These are phyloP conservation scores for Muscicapa comitata DNA, from an alignment of 2,797 vertebrate species.

Conservation along the genomic window DNA sequence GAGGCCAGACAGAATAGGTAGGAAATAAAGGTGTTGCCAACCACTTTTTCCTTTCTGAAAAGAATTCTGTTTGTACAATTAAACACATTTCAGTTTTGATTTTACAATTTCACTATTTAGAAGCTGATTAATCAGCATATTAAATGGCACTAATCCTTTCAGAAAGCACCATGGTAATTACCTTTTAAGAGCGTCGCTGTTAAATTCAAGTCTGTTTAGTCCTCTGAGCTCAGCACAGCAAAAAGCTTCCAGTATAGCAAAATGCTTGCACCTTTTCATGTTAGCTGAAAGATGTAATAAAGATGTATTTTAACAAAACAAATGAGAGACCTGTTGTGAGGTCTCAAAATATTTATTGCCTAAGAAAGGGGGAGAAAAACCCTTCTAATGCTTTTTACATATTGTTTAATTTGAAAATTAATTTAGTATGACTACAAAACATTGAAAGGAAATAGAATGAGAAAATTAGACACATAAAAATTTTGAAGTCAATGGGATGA, in stretches of 20 bases:
- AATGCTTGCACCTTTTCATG: neutral
- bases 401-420: neutral
- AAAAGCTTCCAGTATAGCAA: neutral
- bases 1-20: neutral
- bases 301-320: slow-evolving; percentile 5
- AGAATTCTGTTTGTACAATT: neutral
- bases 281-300: slow-evolving; percentile 17
- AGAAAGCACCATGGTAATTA: slow-evolving; percentile 26
- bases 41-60: neutral
- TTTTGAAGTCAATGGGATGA: neutral
- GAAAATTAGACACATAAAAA: neutral
- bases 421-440: neutral
- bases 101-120: neutral
- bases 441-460: neutral
- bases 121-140: slow-evolving; percentile 40
- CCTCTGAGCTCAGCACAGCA: neutral
- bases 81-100: neutral
- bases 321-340: slow-evolving; percentile 8
- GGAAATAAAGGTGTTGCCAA: neutral
- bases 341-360: slow-evolving; percentile 45
- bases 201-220: slow-evolving; percentile 8
- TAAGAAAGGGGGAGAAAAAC: neutral
- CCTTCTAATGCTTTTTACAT: neutral
- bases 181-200: neutral
- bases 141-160: slow-evolving; percentile 32